These are phyloP conservation scores for Chaenodraco wilsoni DNA, from an alignment of 2,797 vertebrate genomes.

Conservation along the genomic window DNA sequence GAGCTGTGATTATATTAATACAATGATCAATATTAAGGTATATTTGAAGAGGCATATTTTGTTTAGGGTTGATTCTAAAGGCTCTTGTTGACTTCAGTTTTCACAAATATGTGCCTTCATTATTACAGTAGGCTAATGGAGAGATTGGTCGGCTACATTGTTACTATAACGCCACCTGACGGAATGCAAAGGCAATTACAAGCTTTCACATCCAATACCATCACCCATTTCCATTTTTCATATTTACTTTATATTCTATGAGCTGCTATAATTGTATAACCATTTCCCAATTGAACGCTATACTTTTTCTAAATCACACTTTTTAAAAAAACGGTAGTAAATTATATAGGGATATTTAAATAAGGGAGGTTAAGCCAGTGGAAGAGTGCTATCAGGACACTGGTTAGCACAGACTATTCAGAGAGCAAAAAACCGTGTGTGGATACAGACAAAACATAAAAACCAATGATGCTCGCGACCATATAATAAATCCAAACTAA, in stretches of 20 bases:
- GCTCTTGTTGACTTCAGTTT: background rate
- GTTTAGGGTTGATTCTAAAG: background rate
- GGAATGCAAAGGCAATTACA: slow-evolving; percentile 31
- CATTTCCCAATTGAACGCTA: too few relatives aligned
- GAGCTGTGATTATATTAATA: background rate
- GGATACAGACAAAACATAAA: background rate
- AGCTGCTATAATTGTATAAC: too few relatives aligned
- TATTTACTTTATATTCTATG: too few relatives aligned
- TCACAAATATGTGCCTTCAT: background rate
- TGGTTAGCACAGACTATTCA: background rate
- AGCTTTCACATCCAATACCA: background rate
- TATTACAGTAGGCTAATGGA: background rate
- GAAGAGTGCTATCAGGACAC: background rate
- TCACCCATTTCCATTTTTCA: background rate
- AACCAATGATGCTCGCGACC: background rate
- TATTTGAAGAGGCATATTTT: background rate
- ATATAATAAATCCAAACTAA: background rate
- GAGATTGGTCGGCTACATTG: background rate
- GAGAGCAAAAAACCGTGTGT: background rate
- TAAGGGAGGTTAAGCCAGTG: background rate
- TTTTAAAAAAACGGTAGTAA: too few relatives aligned
- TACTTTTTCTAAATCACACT: too few relatives aligned
- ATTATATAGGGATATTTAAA: background rate
- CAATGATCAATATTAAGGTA: background rate
- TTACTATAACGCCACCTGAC: slow-evolving; percentile 54